Conservation (phyloP, 2,888 invertebrate species). For the Conus canariensis region DNA sequence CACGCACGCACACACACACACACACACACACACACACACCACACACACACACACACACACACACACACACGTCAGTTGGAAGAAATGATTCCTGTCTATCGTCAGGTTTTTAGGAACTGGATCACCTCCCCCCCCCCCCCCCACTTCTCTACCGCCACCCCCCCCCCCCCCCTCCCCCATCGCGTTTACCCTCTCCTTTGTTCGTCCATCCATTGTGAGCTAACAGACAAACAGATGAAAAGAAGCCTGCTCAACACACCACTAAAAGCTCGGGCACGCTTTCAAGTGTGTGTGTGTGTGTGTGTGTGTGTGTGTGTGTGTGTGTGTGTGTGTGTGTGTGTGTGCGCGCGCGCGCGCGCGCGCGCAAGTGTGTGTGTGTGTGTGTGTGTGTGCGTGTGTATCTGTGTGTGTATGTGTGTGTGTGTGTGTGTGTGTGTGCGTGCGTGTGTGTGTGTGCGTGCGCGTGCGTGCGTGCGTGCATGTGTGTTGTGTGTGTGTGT, state of each 20-base stretch:
- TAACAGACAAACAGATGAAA: no score
- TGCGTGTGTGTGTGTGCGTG: neutral
- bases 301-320: neutral
- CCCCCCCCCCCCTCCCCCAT: no score
- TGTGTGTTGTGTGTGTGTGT: neutral
- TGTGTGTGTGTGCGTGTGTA: neutral
- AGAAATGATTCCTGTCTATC: no score
- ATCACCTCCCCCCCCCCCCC: no score
- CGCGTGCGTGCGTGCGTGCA: neutral
- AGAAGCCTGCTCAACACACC: no score
- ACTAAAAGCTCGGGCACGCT: no score
- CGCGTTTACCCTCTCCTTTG: no score
- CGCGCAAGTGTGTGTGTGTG: neutral
- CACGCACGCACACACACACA: neutral
- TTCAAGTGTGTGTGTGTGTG: no score
- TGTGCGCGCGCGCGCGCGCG: neutral
- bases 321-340: neutral
- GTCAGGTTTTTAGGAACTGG: no score
- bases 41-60: neutral
- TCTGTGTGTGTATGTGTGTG: neutral
- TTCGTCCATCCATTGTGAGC: no score
- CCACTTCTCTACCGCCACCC: no score
- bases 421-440: neutral
- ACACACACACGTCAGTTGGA: neutral
- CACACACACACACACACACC: conserved; percentile 5